These are phyloP conservation scores for Dolichoris vasculosae DNA, from an alignment of 1,140 invertebrate genomes.

Conservation along the genomic window DNA sequence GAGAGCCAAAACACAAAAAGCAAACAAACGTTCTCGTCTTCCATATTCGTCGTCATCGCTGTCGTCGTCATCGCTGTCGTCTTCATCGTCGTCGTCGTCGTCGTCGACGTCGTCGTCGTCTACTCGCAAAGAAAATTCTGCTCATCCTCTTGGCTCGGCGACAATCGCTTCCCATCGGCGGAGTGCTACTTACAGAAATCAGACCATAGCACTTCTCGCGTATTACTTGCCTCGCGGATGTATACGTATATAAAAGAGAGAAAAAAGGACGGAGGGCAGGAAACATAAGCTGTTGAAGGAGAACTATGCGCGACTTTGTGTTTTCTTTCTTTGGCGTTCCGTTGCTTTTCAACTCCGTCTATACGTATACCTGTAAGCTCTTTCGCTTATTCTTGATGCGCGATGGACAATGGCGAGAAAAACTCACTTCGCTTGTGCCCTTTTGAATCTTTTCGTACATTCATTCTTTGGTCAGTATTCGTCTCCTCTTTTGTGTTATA, in stretches of 20 bases:
- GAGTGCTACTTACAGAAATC: constrained; percentile 71
- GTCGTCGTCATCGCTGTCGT: neutral
- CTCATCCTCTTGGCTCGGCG: constrained; percentile 8
- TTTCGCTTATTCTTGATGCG: constrained; percentile 41
- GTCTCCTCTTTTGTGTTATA: constrained; percentile 11
- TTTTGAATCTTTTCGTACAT: constrained; percentile 17
- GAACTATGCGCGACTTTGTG: neutral
- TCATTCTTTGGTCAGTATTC: constrained; percentile 7
- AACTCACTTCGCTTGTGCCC: constrained; percentile 5
- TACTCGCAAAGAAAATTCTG: constrained; percentile 30
- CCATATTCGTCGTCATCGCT: neutral
- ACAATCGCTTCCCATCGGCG: constrained; percentile 56
- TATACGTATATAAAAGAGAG: constrained; percentile 55
- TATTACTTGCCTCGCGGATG: constrained; percentile 59
- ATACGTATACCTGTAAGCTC: neutral
- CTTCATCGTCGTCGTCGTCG: neutral
- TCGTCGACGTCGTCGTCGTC: neutral
- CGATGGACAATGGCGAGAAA: constrained; percentile 43
- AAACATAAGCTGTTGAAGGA: constrained; percentile 19
- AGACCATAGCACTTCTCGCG: constrained; percentile 56
- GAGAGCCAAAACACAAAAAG: neutral
- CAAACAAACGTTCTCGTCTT: neutral
- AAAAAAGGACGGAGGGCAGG: neutral
- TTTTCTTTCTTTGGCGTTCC: constrained; percentile 20
- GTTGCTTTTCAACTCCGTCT: neutral